Evolutionary conservation across 2,888 invertebrate species (phyloP).

Genomic region (Bimastos eiseni): DNA sequence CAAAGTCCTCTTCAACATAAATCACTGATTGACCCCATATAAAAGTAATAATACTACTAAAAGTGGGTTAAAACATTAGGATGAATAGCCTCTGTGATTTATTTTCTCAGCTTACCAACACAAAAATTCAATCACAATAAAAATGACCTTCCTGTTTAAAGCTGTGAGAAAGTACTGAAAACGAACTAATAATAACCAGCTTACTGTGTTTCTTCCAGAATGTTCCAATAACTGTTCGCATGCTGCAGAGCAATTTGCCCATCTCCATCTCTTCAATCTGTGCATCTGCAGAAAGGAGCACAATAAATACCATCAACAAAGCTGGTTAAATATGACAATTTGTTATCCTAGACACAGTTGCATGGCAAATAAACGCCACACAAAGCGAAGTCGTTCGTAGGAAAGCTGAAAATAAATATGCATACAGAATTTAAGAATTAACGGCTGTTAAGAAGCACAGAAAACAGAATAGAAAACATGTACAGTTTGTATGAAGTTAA

Average conservation of each 20-base stretch:
- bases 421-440: background rate
- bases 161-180: background rate
- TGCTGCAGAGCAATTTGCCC: conserved; percentile 47
- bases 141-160: background rate
- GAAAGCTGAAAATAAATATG: background rate
- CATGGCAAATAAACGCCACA: background rate
- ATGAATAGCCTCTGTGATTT: too few relatives aligned
- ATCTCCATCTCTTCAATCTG: conserved; percentile 32
- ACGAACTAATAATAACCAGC: background rate
- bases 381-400: background rate
- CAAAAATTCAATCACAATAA: background rate
- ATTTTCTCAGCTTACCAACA: background rate
- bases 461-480: background rate
- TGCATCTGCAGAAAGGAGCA: conserved; percentile 32
- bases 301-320: background rate
- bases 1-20: background rate
- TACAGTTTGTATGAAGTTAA: background rate
- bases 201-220: conserved; percentile 57
- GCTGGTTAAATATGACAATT: background rate
- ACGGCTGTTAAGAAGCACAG: background rate
- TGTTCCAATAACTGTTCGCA: conserved; percentile 50
- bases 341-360: background rate
- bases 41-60: background rate
- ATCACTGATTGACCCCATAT: background rate
- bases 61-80: background rate